Evolutionary conservation across 2,113 vertebrate genomes (phyloP), one percentile per base, ranked within the genome.

Genomic region (Symphodus melops): DNA sequence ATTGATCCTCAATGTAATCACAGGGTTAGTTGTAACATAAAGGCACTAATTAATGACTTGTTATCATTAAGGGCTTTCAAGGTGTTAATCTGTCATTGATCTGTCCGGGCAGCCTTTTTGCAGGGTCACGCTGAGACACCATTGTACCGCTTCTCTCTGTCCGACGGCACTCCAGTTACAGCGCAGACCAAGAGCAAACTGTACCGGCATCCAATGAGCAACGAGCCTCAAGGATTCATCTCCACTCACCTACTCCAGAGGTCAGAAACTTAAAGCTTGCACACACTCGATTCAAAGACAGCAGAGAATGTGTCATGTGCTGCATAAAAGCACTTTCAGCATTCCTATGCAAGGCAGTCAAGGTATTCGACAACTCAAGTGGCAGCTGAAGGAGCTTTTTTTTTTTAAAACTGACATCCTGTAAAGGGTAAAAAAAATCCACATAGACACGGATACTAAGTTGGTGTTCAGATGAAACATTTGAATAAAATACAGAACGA

Each of bases 171-270:
- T 5, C 94, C 96, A 52, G 97, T 99, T 81, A 97, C 96, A 0
- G 98, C 97, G 1, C 98, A 99, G 84, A 99, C 98, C 1, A 98
- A 98, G 90, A 99, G 96, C 77, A 98, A 97, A 75, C 93, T 99
- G 3, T 97, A 97, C 69, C 96, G 96, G 53, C 97, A 97, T 72
- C 96, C 96, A 19, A 95, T 95, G 56, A 98, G 95, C 79, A 99
- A 96, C 57, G 97, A 99, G 66, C 95, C 95, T 0, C 96, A 96
- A 44, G 96, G 96, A 68, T 98, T 98, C 93, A 95, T 99, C 70
- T 99, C 98, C 25, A 99, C 97, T 20, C 98, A 99, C 84, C 95
- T 99, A 39, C 94, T 99, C 66, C 98, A 98, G 87, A 97, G 98
- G 98, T 93, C 68, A 87, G 85, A 52, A 53, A 51, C 49, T n/a